Evolutionary conservation across 1,140 invertebrate genomes (phyloP).

Genomic region (Habropoda laboriosa): DNA sequence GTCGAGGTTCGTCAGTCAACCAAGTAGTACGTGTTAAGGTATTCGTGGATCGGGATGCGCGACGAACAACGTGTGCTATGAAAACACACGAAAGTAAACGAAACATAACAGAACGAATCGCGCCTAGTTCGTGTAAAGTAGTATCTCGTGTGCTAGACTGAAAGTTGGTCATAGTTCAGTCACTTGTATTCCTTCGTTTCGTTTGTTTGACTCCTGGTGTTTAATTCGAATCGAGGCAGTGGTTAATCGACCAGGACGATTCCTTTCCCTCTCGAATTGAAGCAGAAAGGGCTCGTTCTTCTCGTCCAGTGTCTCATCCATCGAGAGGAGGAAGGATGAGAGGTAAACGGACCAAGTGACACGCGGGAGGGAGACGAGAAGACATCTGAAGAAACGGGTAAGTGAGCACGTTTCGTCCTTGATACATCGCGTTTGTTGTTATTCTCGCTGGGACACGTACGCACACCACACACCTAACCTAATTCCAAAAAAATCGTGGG

Average conservation of each 20-base stretch:
- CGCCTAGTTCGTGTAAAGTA: background rate
- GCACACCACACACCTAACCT: background rate
- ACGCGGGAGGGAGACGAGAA: no score
- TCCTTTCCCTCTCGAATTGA: background rate
- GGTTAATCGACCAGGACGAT: constrained; percentile 18
- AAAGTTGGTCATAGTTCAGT: background rate
- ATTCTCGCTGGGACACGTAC: background rate
- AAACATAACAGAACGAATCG: background rate
- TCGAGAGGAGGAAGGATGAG: background rate
- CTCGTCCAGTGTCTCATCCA: background rate
- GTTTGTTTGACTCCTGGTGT: background rate
- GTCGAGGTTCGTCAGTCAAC: constrained; percentile 65
- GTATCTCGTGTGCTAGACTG: background rate
- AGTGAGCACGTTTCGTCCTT: background rate
- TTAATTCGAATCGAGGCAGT: background rate
- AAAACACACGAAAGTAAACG: background rate
- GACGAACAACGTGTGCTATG: constrained; percentile 5
- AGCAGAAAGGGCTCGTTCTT: background rate
- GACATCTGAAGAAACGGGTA: no score
- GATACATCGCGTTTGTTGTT: background rate
- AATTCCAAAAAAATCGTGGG: no score
- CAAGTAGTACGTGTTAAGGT: constrained; percentile 50
- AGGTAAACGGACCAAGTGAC: background rate
- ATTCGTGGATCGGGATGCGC: constrained; percentile 38
- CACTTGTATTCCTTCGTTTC: background rate